Conservation (phyloP, 1,140 invertebrate genomes). For the Rhynchophorus ferrugineus region DNA sequence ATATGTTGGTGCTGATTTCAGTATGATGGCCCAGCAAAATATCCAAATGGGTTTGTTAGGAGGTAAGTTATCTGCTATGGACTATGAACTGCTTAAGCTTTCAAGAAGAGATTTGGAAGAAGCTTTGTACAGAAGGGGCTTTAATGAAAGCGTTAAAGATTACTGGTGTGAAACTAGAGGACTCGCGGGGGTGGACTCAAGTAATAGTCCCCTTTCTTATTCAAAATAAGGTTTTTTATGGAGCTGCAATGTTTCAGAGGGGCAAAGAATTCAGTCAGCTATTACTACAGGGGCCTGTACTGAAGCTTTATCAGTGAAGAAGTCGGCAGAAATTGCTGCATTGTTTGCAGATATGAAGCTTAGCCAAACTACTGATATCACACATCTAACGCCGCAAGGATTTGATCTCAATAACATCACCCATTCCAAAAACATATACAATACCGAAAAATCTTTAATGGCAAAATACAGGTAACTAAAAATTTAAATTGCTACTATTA, state of each 20-base stretch:
- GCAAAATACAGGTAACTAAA: constrained; percentile 22
- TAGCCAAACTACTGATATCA: constrained; percentile 45
- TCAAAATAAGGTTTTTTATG: too few species aligned
- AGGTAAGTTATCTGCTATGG: constrained; percentile 38
- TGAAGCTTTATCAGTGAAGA: constrained; percentile 75
- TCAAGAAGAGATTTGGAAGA: constrained; percentile 32
- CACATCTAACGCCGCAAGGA: constrained; percentile 24
- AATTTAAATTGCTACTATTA: too few species aligned
- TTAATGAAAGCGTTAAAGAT: constrained; percentile 12
- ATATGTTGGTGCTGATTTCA: constrained; percentile 4
- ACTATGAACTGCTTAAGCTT: constrained; percentile 60
- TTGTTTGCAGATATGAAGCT: constrained; percentile 67
- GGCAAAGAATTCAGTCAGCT: constrained; percentile 36
- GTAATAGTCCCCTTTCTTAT: too few species aligned
- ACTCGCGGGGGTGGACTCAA: neutral
- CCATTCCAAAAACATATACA: constrained; percentile 26
- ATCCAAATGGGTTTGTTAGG: constrained; percentile 7
- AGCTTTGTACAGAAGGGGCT: constrained; percentile 9
- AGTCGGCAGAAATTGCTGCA: constrained; percentile 79
- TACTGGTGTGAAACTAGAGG: constrained; percentile 16
- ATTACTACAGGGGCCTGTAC: constrained; percentile 49
- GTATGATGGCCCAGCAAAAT: constrained; percentile 9
- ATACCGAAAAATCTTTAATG: constrained; percentile 20
- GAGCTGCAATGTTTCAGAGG: constrained; percentile 24
- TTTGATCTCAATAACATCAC: constrained; percentile 26